phyloP scores from a whole-genome alignment of 2,888 invertebrate genomes.

The Nesidiocoris tenuis region DNA sequence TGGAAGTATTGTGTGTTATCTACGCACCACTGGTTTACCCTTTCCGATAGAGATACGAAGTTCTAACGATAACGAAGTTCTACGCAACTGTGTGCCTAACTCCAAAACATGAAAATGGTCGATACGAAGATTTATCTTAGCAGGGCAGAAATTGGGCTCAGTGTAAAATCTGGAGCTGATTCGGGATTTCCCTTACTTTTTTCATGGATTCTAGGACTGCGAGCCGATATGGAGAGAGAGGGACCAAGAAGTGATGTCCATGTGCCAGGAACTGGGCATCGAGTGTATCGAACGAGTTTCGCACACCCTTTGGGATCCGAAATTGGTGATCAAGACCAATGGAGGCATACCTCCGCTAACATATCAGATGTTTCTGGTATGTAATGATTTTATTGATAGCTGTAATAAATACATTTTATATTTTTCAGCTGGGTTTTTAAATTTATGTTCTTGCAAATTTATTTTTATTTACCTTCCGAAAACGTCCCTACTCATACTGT shows the following conservation, averaged over 20 bases:
- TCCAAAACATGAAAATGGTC: no score
- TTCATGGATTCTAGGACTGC: conserved; percentile 63
- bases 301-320: conserved; percentile 72
- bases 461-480: background rate
- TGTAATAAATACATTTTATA: conserved; percentile 10
- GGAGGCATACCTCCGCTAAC: conserved; percentile 71
- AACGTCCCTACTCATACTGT: background rate
- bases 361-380: conserved; percentile 68
- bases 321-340: conserved; percentile 64
- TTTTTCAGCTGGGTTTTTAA: no score
- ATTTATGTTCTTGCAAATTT: background rate
- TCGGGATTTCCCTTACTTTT: no score
- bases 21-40: no score
- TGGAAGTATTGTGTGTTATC: no score
- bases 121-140: no score
- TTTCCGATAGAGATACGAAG: no score
- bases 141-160: no score
- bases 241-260: conserved; percentile 61
- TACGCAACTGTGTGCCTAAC: no score
- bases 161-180: no score
- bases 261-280: conserved; percentile 62
- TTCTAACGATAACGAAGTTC: no score
- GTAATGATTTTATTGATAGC: no score
- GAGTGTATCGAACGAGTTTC: conserved; percentile 64
- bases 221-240: conserved; percentile 69